Percentiles rank a stretch among this genome's conserved stretches.
phyloP scores from a whole-genome alignment of 2,888 invertebrate genomes.

The Cheilosia impressa region DNA sequence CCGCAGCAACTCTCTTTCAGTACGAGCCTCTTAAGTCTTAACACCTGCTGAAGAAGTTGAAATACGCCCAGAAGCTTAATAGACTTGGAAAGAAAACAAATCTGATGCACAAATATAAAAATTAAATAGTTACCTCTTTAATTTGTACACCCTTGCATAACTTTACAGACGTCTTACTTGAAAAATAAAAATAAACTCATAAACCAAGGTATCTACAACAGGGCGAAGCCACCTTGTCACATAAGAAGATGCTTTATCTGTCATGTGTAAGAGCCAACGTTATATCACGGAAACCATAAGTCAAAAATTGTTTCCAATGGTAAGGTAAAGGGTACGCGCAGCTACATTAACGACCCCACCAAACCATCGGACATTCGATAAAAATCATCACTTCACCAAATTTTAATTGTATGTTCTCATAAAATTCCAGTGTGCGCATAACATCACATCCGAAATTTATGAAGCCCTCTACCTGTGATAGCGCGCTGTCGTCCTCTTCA shows the following conservation, averaged over 20 bases:
- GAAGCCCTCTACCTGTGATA: constrained; percentile 60
- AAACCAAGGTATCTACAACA: not conserved
- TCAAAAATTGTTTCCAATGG: constrained; percentile 51
- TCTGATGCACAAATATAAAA: no score
- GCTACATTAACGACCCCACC: constrained; percentile 43
- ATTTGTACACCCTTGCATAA: no score
- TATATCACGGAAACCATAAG: constrained; percentile 59
- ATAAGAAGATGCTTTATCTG: constrained; percentile 24
- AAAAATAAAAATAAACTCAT: not conserved
- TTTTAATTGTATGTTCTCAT: constrained; percentile 70
- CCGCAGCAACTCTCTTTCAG: no score
- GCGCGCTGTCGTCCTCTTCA: constrained; percentile 6
- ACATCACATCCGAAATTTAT: constrained; percentile 73
- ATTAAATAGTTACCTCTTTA: no score
- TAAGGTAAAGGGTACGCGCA: not conserved
- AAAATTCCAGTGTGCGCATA: constrained; percentile 72
- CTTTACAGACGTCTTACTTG: no score
- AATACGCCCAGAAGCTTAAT: no score
- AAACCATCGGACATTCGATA: constrained; percentile 32
- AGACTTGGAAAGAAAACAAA: no score
- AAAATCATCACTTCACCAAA: constrained; percentile 72
- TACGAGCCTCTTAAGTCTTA: no score
- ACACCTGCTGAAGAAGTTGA: no score
- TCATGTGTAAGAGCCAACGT: not conserved
- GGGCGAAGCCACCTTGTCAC: constrained; percentile 10